Conservation (phyloP, 1,140 invertebrate species). For the Neuroterus valhalla region DNA sequence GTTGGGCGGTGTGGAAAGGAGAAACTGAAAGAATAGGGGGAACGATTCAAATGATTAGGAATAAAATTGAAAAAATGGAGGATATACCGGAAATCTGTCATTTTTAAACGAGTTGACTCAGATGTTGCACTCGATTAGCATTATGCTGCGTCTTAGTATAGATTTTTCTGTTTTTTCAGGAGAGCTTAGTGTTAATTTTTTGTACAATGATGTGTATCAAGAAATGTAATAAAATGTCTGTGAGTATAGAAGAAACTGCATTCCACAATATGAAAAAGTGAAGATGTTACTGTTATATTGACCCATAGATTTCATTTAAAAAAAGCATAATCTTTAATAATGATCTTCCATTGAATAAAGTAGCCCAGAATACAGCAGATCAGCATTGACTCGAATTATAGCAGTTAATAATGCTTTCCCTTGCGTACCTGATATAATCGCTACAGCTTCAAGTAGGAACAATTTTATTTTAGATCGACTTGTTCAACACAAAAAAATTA, state of each 20-base stretch:
- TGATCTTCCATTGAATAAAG: background rate
- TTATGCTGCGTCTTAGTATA: too few species aligned
- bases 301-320: background rate
- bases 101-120: too few species aligned
- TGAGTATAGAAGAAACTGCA: background rate
- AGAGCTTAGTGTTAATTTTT: too few species aligned
- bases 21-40: too few species aligned
- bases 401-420: constrained; percentile 25
- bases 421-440: background rate
- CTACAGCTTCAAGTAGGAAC: background rate
- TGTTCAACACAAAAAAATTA: background rate
- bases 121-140: too few species aligned
- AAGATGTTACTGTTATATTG: background rate
- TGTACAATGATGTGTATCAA: too few species aligned
- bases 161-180: too few species aligned
- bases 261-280: background rate
- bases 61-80: too few species aligned
- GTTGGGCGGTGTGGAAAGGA: too few species aligned
- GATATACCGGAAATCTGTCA: too few species aligned
- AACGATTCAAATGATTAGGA: too few species aligned
- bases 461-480: constrained; percentile 16
- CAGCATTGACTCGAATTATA: background rate
- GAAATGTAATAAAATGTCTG: background rate
- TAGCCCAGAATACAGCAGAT: constrained; percentile 1
- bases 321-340: constrained; percentile 3